phyloP scores from a whole-genome alignment of 2,113 vertebrate species.

The Rhadina sibilatrix region DNA sequence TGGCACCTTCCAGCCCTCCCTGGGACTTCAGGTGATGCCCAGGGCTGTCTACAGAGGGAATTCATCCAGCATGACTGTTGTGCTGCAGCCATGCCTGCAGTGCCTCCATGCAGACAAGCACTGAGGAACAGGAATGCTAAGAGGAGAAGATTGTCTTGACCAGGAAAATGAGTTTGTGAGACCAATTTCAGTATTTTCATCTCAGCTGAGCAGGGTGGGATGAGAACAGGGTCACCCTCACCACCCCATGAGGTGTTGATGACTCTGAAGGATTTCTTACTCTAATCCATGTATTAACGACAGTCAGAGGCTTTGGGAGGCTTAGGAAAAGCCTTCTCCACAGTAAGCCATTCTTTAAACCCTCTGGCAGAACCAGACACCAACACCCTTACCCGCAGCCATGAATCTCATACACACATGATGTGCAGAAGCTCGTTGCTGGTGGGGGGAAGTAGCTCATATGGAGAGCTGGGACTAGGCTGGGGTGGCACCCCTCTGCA shows the following conservation, averaged over 20 bases:
- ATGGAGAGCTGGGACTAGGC: fast-evolving
- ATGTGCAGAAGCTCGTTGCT: background rate
- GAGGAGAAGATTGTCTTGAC: background rate
- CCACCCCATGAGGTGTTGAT: fast-evolving
- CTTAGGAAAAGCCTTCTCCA: background rate
- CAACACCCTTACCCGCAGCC: background rate
- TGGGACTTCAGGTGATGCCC: background rate
- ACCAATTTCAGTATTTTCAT: background rate
- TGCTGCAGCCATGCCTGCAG: background rate
- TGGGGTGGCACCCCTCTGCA: background rate
- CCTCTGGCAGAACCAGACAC: background rate
- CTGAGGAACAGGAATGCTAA: background rate
- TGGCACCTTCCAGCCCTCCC: background rate
- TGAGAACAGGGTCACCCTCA: background rate
- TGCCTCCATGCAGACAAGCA: background rate
- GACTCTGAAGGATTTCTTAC: background rate
- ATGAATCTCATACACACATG: background rate
- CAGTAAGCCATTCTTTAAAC: background rate
- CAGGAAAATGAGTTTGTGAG: background rate
- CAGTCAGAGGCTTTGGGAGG: background rate
- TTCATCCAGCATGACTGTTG: fast-evolving
- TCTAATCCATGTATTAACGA: background rate
- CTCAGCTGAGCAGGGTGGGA: background rate
- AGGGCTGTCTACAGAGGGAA: background rate
- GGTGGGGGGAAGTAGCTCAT: background rate